These are phyloP conservation scores for Poecilobothrus nobilitatus DNA, from an alignment of 2,888 invertebrate genomes.

Conservation along the genomic window DNA sequence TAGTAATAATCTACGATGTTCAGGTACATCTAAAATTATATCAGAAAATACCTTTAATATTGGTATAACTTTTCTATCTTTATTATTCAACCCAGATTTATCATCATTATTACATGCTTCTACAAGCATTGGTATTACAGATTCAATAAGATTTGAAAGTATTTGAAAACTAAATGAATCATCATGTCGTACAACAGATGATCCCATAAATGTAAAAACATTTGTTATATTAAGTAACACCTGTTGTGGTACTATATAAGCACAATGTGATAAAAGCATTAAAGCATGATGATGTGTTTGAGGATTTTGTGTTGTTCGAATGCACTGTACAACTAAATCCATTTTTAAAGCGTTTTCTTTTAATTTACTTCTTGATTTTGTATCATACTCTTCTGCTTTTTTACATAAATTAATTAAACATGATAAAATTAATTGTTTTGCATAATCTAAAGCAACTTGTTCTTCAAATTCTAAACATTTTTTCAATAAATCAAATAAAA, in stretches of 20 bases:
- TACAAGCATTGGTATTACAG: constrained; percentile 77
- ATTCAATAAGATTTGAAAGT: constrained; percentile 80
- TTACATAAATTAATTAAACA: constrained; percentile 64
- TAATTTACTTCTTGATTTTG: constrained; percentile 41
- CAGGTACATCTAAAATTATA: constrained; percentile 84
- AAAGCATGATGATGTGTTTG: constrained; percentile 93
- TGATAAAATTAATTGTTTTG: constrained; percentile 76
- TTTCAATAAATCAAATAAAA: constrained; percentile 69
- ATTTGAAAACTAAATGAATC: constrained; percentile 93
- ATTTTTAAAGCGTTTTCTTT: constrained; percentile 44
- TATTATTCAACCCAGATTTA: constrained; percentile 23
- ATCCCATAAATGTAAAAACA: constrained; percentile 97
- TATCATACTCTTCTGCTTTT: constrained; percentile 40
- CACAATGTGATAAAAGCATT: constrained; percentile 69
- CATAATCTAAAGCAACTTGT: constrained; percentile 74
- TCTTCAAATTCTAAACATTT: constrained; percentile 73
- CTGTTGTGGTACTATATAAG: constrained; percentile 68
- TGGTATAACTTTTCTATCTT: constrained; percentile 49
- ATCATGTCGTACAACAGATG: constrained; percentile 83
- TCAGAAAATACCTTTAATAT: constrained; percentile 85
- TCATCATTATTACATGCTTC: constrained; percentile 38
- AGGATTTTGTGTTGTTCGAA: constrained; percentile 83
- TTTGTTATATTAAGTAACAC: constrained; percentile 91
- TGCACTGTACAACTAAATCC: constrained; percentile 64
- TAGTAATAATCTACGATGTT: constrained; percentile 75